phyloP scores from a whole-genome alignment of 1,140 invertebrate species.

The Metopolophium dirhodum region DNA sequence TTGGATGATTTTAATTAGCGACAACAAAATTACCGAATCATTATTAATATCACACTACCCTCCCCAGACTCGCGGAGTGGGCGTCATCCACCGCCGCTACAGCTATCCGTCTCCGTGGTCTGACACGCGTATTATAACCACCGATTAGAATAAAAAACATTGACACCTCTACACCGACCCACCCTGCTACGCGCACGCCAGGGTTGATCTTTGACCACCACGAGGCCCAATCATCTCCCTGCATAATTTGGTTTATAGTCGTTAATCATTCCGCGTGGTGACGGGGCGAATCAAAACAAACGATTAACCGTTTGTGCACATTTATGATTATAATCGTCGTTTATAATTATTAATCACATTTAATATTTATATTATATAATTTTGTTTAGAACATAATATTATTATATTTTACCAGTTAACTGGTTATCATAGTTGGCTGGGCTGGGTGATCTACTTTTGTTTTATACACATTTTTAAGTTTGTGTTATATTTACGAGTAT shows the following conservation, averaged over 20 bases:
- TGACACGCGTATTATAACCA: neutral
- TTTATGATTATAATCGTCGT: neutral
- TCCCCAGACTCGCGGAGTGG: no score
- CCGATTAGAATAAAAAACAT: neutral
- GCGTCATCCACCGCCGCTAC: neutral
- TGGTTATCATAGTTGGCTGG: neutral
- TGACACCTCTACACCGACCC: neutral
- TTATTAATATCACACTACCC: neutral
- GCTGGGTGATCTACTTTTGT: neutral
- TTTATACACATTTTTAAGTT: neutral
- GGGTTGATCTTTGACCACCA: neutral
- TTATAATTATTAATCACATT: neutral
- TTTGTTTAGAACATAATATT: neutral
- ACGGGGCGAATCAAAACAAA: neutral
- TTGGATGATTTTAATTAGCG: slow-evolving; percentile 23
- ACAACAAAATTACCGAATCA: slow-evolving; percentile 5
- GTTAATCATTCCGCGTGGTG: neutral
- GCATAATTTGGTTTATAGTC: slow-evolving; percentile 28
- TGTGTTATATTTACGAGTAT: neutral
- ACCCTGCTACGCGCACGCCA: neutral
- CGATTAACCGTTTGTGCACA: neutral
- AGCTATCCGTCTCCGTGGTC: neutral
- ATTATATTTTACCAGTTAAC: neutral
- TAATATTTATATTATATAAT: neutral
- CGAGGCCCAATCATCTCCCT: neutral